These are phyloP conservation scores for Auanema freiburgensis DNA, from an alignment of 2,888 invertebrate species.

Conservation along the genomic window DNA sequence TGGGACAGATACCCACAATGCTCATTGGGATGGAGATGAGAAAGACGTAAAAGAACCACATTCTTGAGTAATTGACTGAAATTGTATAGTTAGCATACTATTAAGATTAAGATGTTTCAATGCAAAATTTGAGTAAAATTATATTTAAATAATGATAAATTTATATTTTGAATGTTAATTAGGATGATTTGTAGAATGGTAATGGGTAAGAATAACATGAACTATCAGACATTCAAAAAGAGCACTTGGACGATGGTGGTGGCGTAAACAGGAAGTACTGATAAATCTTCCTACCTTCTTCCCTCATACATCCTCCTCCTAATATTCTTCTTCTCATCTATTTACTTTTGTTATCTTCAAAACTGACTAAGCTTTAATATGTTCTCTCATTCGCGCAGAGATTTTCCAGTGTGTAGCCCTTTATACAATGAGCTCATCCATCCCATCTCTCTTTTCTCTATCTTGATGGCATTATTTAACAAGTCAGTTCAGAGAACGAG, in stretches of 20 bases:
- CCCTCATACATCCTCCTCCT: not conserved
- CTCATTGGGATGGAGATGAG: conserved; percentile 21
- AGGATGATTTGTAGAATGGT: too few species aligned
- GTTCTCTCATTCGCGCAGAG: not conserved
- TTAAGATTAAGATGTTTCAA: not conserved
- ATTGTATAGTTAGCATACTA: not conserved
- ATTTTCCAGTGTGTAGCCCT: not conserved
- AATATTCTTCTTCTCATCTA: not conserved
- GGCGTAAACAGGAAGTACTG: not conserved
- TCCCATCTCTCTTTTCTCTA: not conserved
- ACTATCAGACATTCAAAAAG: too few species aligned
- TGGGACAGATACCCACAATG: conserved; percentile 41
- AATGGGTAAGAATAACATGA: too few species aligned
- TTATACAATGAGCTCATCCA: not conserved
- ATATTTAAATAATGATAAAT: too few species aligned
- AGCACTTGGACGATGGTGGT: not conserved
- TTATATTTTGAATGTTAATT: too few species aligned
- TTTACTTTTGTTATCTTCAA: conserved; percentile 1
- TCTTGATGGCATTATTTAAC: not conserved
- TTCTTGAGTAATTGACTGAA: conserved; percentile 11
- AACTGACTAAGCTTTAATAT: too few species aligned
- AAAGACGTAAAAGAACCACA: conserved; percentile 26
- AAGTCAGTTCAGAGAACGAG: not conserved
- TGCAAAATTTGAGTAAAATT: not conserved
- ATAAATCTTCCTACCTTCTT: not conserved